A percentile compares a stretch with the other conserved stretches of the same genome.
Conservation (phyloP, 2,888 invertebrate species). For the Mythimna vitellina region DNA sequence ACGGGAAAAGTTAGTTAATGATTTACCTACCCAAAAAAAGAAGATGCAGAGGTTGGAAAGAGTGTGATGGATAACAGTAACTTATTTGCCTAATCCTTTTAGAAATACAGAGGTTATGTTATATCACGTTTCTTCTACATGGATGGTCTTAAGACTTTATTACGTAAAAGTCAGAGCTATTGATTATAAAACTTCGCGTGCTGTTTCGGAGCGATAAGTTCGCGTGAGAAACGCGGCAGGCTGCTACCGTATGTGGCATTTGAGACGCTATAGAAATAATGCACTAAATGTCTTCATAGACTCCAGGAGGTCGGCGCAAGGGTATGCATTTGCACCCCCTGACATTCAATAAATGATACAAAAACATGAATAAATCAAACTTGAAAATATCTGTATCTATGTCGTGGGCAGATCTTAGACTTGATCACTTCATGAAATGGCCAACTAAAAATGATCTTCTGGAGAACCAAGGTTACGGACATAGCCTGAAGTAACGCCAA, state of each 20-base stretch:
- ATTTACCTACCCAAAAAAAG: not conserved
- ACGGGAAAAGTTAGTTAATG: no score
- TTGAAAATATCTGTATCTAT: no score
- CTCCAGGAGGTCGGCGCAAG: no score
- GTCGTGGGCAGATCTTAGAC: no score
- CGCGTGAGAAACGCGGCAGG: slow-evolving; percentile 58
- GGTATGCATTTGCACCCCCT: no score
- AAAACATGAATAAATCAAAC: no score
- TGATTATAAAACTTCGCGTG: slow-evolving; percentile 66
- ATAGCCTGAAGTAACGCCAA: no score
- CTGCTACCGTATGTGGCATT: slow-evolving; percentile 3
- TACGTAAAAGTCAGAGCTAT: slow-evolving; percentile 56
- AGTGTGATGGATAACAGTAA: not conserved
- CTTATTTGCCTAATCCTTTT: not conserved
- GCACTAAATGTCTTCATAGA: no score
- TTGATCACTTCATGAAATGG: no score
- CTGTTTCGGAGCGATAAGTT: slow-evolving; percentile 46
- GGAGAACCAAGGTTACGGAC: no score
- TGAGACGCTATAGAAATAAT: slow-evolving; percentile 12
- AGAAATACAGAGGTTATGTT: not conserved
- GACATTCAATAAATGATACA: no score
- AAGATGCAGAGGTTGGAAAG: not conserved
- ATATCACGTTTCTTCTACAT: slow-evolving; percentile 2
- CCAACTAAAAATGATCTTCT: no score
- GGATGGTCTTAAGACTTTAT: slow-evolving; percentile 16